Evolutionary conservation across 2,113 vertebrate genomes (phyloP), one percentile per base, ranked within the genome.

Genomic region (Podocnemis expansa): DNA sequence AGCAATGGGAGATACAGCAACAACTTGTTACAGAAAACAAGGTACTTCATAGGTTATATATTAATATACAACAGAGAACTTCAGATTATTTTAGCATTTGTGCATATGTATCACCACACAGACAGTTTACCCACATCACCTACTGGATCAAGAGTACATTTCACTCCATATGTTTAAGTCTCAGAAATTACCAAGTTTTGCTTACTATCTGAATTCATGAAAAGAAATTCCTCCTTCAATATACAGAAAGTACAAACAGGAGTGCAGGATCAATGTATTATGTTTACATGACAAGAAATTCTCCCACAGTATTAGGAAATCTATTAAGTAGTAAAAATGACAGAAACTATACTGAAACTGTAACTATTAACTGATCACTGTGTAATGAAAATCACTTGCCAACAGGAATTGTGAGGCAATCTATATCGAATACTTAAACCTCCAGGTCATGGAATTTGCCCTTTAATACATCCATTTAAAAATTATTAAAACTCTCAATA

Each of bases 401-500:
- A 79, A 82, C 47, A 83, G 55, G 70, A 84, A 86, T 63, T 80
- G 88, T 54, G 47, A 85, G 79, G 24, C 80, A 91, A 80, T 56
- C 63, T 93, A 87, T 79, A 38, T 49, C 89, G 80, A 58, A 89
- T 92, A 80, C 60, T 76, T 89, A 86, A n/a, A 87, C 29, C 73
- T 85, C 75, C 84, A 84, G 80, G n/a, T 95, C 81, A 47, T 75
- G 78, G 91, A 51, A 55, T 89, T 84, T 87, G 83, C 88, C 78
- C 75, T 95, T 91, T 95, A 91, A 85, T 31, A 93, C 56, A 84
- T 88, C 78, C 54, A 87, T 80, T 91, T 95, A 93, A 93, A 91
- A 96, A 94, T 78, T 94, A 96, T 85, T 95, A 93, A 90, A 97
- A 97, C 88, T 96, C 89, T 75, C 47, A 45, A 38, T 92, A 93